These are phyloP conservation scores for Passer montanus DNA, from an alignment of 2,113 vertebrate genomes.

Conservation along the genomic window DNA sequence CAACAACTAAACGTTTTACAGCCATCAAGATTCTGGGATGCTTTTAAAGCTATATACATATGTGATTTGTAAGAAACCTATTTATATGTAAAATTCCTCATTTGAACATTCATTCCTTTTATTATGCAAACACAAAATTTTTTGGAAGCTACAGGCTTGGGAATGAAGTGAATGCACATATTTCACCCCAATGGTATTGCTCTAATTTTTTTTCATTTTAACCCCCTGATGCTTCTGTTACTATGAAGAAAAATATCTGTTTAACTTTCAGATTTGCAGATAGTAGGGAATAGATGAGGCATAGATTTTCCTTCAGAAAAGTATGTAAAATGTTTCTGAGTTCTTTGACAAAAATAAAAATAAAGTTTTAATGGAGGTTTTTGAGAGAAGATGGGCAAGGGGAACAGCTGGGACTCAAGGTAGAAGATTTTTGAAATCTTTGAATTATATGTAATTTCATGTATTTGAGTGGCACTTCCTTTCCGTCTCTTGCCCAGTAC, in stretches of 20 bases:
- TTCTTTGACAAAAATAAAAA: background rate
- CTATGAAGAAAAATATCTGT: background rate
- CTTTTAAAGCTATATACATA: conserved; percentile 41
- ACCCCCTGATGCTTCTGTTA: background rate
- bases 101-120: conserved; percentile 41
- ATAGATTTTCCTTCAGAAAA: background rate
- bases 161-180: background rate
- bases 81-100: conserved; percentile 50
- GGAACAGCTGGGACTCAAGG: background rate
- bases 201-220: background rate
- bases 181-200: background rate
- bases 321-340: background rate
- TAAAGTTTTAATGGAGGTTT: background rate
- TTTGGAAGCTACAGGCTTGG: conserved; percentile 11
- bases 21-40: conserved; percentile 11
- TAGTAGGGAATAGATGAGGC: background rate
- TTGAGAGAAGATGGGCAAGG: background rate
- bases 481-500: background rate
- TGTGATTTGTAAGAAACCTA: conserved; percentile 47
- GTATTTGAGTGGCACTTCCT: background rate
- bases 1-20: conserved; percentile 37
- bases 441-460: background rate
- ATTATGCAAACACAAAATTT: conserved; percentile 40
- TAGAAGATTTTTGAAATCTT: background rate
- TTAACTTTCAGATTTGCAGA: background rate